Conservation (phyloP, 2,797 vertebrate species). For the Mormyrus proboscirostris region DNA sequence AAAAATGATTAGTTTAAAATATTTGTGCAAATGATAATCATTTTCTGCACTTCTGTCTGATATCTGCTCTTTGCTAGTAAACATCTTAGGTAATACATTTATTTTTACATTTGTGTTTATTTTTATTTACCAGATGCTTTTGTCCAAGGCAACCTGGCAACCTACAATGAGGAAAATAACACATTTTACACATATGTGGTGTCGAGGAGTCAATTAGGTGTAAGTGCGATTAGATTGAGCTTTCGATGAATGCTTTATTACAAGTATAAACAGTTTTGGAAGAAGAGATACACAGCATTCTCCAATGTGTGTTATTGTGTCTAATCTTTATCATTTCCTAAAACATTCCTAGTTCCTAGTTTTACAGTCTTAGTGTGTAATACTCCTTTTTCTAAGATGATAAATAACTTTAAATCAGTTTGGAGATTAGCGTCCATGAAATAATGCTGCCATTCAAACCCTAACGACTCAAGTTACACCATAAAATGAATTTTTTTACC, state of each 20-base stretch:
- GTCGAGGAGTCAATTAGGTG: neutral
- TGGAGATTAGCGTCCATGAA: neutral
- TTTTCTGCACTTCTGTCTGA: neutral
- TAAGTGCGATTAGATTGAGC: neutral
- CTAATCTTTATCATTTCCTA: neutral
- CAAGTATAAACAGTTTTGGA: neutral
- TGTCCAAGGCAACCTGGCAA: neutral
- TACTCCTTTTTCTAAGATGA: neutral
- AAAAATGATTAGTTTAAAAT: neutral
- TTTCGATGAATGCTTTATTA: neutral
- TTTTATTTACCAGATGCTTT: neutral
- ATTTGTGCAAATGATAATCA: neutral
- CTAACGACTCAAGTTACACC: neutral
- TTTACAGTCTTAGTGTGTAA: neutral
- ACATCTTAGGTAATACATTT: neutral
- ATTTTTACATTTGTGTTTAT: neutral
- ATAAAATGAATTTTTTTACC: neutral
- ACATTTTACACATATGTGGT: neutral
- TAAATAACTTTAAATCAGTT: neutral
- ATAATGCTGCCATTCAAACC: neutral
- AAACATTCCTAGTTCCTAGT: neutral
- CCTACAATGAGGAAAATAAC: neutral
- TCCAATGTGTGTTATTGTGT: neutral
- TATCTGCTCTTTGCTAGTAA: neutral
- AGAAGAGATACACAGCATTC: neutral